Percentiles rank a stretch among this genome's conserved stretches.
Conservation (phyloP, 1,140 invertebrate species). For the Anastatus disparis region DNA sequence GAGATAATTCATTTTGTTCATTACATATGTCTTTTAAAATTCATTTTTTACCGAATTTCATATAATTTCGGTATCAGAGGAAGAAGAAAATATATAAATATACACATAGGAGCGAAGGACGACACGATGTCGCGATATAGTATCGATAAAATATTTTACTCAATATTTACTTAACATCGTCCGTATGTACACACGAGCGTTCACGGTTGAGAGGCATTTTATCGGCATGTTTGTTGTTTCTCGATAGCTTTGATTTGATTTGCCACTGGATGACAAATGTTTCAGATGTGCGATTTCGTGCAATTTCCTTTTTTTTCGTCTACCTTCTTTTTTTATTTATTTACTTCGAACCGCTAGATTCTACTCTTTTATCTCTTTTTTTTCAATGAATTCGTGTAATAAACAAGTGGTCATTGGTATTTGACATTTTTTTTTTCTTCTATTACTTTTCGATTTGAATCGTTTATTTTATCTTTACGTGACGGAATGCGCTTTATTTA, state of each 20-base stretch:
- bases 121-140: neutral
- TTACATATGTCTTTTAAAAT: too few relatives aligned
- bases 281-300: neutral
- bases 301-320: too few relatives aligned
- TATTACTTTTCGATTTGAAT: neutral
- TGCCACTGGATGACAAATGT: neutral
- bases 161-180: neutral
- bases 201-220: neutral
- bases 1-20: too few relatives aligned
- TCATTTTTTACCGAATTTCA: too few relatives aligned
- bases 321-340: too few relatives aligned
- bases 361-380: too few relatives aligned
- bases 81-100: too few relatives aligned
- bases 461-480: neutral
- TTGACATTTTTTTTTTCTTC: too few relatives aligned
- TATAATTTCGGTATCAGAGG: too few relatives aligned
- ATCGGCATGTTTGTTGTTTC: constrained; percentile 2
- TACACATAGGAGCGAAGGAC: neutral
- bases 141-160: constrained; percentile 1
- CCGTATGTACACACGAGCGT: neutral
- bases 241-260: constrained; percentile 2
- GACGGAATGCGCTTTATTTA: neutral
- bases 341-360: too few relatives aligned
- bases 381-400: too few relatives aligned
- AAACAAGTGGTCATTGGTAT: too few relatives aligned